Conservation (phyloP, 2,888 invertebrate genomes). For the Ctenicera cuprea region DNA sequence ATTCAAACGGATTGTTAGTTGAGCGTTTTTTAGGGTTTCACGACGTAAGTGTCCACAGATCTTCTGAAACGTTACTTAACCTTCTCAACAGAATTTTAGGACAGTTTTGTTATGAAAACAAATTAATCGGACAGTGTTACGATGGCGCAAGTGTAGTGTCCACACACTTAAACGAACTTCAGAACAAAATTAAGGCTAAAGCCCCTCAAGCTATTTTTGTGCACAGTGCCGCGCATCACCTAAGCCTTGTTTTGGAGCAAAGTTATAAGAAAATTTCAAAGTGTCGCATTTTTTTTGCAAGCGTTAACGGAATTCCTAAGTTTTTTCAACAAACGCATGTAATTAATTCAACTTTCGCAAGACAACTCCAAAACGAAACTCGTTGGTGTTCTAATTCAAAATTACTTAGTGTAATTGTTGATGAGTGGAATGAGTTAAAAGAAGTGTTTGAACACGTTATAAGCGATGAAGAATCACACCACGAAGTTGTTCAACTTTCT, state of each 20-base stretch:
- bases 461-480: not conserved
- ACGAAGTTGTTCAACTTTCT: not conserved
- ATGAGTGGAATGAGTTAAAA: conserved; percentile 6
- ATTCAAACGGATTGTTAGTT: not conserved
- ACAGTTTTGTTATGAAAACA: not conserved
- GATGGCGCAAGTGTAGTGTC: conserved; percentile 11
- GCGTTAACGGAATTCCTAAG: too few relatives aligned
- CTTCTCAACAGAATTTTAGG: too few relatives aligned
- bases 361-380: too few relatives aligned
- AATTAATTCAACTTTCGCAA: too few relatives aligned
- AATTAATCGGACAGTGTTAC: conserved; percentile 21
- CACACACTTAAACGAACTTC: not conserved
- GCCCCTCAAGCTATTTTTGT: too few relatives aligned
- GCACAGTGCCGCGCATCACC: not conserved
- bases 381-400: not conserved
- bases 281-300: too few relatives aligned
- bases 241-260: not conserved
- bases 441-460: not conserved
- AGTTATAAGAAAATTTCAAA: not conserved
- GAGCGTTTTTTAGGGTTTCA: conserved; percentile 11
- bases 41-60: not conserved
- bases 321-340: too few relatives aligned
- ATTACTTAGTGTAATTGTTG: not conserved
- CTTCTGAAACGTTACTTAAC: too few relatives aligned
- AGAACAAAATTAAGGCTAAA: not conserved